These are phyloP conservation scores for Sminthurinus signatus DNA, from an alignment of 1,140 invertebrate species.

Conservation along the genomic window DNA sequence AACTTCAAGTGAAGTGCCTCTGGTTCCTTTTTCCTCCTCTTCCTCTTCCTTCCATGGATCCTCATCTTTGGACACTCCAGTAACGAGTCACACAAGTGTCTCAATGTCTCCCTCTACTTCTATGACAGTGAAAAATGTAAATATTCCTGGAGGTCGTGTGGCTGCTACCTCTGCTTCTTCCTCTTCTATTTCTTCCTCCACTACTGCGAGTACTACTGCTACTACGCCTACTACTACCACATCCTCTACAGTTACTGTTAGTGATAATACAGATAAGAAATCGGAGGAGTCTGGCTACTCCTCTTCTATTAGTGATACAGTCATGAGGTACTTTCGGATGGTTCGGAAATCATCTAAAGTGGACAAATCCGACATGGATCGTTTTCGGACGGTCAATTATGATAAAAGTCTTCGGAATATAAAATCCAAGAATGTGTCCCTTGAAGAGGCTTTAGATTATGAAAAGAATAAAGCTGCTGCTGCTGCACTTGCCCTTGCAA, in stretches of 20 bases:
- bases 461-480: conserved; percentile 57
- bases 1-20: conserved; percentile 7
- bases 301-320: conserved; percentile 75
- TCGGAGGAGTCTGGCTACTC: conserved; percentile 66
- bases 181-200: too few relatives aligned
- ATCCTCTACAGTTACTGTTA: too few relatives aligned
- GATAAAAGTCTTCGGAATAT: conserved; percentile 76
- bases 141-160: conserved; percentile 24
- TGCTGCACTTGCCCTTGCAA: conserved; percentile 58
- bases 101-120: too few relatives aligned
- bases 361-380: conserved; percentile 65
- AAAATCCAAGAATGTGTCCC: conserved; percentile 58
- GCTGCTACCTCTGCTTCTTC: too few relatives aligned
- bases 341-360: conserved; percentile 71
- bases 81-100: too few relatives aligned
- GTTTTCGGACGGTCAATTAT: conserved; percentile 81
- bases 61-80: too few relatives aligned
- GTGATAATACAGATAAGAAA: conserved; percentile 44
- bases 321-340: conserved; percentile 74
- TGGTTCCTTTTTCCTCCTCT: conserved; percentile 5
- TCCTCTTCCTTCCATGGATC: neutral
- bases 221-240: too few relatives aligned
- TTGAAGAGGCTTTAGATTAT: conserved; percentile 41
- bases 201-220: too few relatives aligned
- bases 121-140: too few relatives aligned